These are phyloP conservation scores for Dufourea novaeangliae DNA, from an alignment of 1,140 invertebrate species.

Conservation along the genomic window DNA sequence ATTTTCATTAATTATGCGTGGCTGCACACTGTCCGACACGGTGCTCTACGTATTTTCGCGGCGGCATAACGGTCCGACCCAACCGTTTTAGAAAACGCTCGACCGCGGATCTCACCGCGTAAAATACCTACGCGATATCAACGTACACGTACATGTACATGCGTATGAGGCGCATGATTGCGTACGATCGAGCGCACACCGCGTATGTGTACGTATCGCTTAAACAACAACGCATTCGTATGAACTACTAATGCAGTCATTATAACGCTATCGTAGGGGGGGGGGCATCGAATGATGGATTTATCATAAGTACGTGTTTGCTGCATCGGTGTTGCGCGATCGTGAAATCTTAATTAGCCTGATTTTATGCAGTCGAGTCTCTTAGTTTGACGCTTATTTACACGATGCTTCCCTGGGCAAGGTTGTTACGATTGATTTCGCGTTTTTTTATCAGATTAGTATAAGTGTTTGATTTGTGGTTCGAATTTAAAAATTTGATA, in stretches of 20 bases:
- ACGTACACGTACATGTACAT: not conserved
- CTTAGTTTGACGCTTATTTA: not conserved
- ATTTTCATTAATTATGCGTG: conserved; percentile 58
- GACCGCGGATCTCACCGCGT: conserved; percentile 21
- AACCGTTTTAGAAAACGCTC: conserved; percentile 45
- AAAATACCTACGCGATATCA: conserved; percentile 41
- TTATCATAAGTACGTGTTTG: conserved; percentile 9
- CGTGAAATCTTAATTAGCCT: conserved; percentile 23
- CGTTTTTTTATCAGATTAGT: too few species aligned
- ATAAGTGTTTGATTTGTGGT: too few species aligned
- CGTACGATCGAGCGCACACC: not conserved
- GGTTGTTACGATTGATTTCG: too few species aligned
- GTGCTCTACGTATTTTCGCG: conserved; percentile 43
- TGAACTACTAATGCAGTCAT: conserved; percentile 41
- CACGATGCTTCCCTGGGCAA: not conserved
- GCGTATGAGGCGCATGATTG: not conserved
- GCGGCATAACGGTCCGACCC: conserved; percentile 21
- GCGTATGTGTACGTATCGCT: not conserved
- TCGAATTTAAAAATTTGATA: too few species aligned
- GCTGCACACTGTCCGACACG: conserved; percentile 21
- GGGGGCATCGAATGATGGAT: conserved; percentile 16
- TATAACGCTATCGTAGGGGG: not conserved
- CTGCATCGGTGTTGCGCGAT: not conserved
- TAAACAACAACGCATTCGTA: conserved; percentile 29
- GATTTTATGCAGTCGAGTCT: not conserved